Conservation (phyloP, 2,113 vertebrate genomes). For the Centropus bengalensis region DNA sequence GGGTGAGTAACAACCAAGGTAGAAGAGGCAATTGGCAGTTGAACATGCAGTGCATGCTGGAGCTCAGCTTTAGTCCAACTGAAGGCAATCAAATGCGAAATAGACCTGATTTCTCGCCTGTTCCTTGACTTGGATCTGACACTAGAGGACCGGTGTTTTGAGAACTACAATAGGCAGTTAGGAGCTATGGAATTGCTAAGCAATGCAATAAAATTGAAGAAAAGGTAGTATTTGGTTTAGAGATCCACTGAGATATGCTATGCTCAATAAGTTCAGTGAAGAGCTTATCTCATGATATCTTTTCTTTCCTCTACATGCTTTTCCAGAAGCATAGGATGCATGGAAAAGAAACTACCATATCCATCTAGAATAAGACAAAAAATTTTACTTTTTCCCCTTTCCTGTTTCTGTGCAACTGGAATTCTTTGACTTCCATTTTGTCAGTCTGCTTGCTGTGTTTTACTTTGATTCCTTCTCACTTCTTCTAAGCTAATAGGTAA, state of each 20-base stretch:
- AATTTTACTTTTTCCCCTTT: background rate
- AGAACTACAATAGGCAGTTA: background rate
- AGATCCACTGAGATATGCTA: background rate
- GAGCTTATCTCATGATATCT: background rate
- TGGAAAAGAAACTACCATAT: background rate
- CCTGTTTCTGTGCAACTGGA: background rate
- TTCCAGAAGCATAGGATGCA: background rate
- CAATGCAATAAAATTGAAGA: background rate
- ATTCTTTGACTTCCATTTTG: background rate
- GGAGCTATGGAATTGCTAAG: background rate
- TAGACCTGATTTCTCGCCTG: background rate
- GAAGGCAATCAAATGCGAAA: background rate
- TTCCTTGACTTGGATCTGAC: background rate
- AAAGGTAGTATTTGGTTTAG: background rate
- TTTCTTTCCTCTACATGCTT: background rate
- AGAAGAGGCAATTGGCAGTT: background rate
- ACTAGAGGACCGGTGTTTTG: background rate
- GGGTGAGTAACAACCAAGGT: background rate
- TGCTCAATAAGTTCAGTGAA: background rate
- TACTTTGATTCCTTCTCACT: conserved; percentile 31
- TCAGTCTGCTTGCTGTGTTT: background rate
- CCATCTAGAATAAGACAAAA: background rate
- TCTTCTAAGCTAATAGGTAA: background rate
- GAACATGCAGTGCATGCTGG: background rate
- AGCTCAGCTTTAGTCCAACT: background rate